Evolutionary conservation across 2,113 vertebrate genomes (phyloP).

Genomic region (Pyrgilauda ruficollis): DNA sequence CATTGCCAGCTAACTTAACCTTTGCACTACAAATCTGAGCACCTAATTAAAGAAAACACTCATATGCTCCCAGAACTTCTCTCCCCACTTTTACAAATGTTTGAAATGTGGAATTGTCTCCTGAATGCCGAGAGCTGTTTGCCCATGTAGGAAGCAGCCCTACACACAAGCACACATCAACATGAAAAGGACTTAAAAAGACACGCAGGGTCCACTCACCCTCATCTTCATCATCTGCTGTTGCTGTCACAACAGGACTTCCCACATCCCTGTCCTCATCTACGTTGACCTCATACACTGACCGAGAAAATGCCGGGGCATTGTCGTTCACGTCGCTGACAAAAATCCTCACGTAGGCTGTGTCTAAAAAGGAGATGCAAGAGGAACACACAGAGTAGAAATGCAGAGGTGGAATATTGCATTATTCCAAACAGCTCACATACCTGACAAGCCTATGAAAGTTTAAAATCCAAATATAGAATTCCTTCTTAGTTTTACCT

Average conservation of each 20-base stretch:
- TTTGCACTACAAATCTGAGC: neutral
- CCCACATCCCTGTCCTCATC: slow-evolving; percentile 87
- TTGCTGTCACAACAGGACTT: slow-evolving; percentile 83
- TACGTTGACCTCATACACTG: slow-evolving; percentile 80
- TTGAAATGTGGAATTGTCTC: neutral
- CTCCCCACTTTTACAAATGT: neutral
- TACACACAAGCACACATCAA: neutral
- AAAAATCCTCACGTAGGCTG: slow-evolving; percentile 85
- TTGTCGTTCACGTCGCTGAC: slow-evolving; percentile 90
- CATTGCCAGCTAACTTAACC: neutral
- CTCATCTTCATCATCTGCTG: slow-evolving; percentile 87
- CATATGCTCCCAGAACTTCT: neutral
- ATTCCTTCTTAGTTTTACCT: slow-evolving; percentile 64
- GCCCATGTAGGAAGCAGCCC: neutral
- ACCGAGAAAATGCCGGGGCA: slow-evolving; percentile 76
- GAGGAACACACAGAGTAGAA: neutral
- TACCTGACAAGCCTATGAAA: neutral
- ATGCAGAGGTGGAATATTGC: neutral
- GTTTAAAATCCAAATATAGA: neutral
- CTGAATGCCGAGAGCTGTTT: neutral
- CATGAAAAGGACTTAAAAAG: neutral
- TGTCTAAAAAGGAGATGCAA: slow-evolving; percentile 72
- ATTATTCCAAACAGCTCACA: neutral
- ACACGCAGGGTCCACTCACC: slow-evolving; percentile 66
- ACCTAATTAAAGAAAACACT: neutral